Evolutionary conservation across 2,888 invertebrate species (phyloP).

Genomic region (Enoplolaimus lenunculus): DNA sequence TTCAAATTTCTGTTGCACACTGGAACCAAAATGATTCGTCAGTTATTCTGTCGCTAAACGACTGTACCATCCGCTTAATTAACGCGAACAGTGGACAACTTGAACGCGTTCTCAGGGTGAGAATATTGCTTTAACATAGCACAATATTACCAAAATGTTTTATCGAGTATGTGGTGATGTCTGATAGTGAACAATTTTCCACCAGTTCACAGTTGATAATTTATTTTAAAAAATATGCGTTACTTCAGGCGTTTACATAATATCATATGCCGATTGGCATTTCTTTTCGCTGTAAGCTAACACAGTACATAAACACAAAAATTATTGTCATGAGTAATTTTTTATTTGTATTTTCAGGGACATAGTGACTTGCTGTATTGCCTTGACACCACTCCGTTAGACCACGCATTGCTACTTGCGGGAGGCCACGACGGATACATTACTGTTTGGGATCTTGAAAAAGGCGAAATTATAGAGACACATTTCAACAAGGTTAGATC

Average conservation of each 20-base stretch:
- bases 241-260: too few relatives aligned
- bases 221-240: too few relatives aligned
- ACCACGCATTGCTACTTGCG: slow-evolving; percentile 56
- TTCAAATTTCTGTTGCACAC: slow-evolving; percentile 83
- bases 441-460: slow-evolving; percentile 46
- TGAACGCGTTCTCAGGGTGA: slow-evolving; percentile 46
- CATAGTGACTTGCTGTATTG: slow-evolving; percentile 89
- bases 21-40: slow-evolving; percentile 79
- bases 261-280: too few relatives aligned
- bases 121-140: too few relatives aligned
- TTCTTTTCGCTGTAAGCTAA: too few relatives aligned
- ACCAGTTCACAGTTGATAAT: too few relatives aligned
- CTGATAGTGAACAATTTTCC: too few relatives aligned
- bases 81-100: slow-evolving; percentile 48
- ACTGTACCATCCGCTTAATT: slow-evolving; percentile 64
- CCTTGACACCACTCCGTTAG: slow-evolving; percentile 73
- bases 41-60: slow-evolving; percentile 78
- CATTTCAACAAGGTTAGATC: slow-evolving; percentile 44
- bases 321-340: too few relatives aligned
- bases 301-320: too few relatives aligned
- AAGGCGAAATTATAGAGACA: slow-evolving; percentile 41
- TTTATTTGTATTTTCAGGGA: slow-evolving; percentile 47
- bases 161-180: too few relatives aligned
- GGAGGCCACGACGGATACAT: slow-evolving; percentile 88
- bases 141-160: too few relatives aligned